phyloP scores from a whole-genome alignment of 1,140 invertebrate species.

The Aphelinus certus region DNA sequence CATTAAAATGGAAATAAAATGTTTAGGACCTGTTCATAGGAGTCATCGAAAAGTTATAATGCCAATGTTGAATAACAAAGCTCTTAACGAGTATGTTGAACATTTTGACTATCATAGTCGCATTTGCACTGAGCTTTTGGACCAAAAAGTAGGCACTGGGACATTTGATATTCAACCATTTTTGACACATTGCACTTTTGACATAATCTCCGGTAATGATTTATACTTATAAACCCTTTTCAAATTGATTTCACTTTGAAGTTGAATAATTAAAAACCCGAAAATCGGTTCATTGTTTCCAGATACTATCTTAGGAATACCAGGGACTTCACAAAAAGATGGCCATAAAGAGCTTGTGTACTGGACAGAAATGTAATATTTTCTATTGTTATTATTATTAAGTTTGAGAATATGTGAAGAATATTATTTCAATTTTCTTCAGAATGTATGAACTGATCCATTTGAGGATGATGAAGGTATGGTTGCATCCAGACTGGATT shows the following conservation, averaged over 20 bases:
- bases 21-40: not conserved
- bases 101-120: slow-evolving; percentile 8
- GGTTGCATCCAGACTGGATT: slow-evolving; percentile 69
- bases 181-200: slow-evolving; percentile 47
- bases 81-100: slow-evolving; percentile 6
- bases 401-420: no score
- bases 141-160: slow-evolving; percentile 34
- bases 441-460: slow-evolving; percentile 63
- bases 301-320: slow-evolving; percentile 43
- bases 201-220: slow-evolving; percentile 52
- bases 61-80: slow-evolving; percentile 21
- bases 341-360: slow-evolving; percentile 41
- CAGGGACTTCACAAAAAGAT: slow-evolving; percentile 35
- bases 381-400: not conserved
- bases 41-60: slow-evolving; percentile 19
- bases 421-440: slow-evolving; percentile 34
- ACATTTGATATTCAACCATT: slow-evolving; percentile 53
- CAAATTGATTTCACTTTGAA: no score
- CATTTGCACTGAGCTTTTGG: slow-evolving; percentile 35
- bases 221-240: not conserved
- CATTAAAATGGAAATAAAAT: not conserved
- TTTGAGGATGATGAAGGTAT: slow-evolving; percentile 69
- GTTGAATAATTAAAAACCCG: no score
- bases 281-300: not conserved
- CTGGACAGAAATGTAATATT: slow-evolving; percentile 40